Percentiles rank a stretch among this genome's conserved stretches.
Evolutionary conservation across 2,113 vertebrate genomes (phyloP).

Genomic region (Rhinoptilus africanus): DNA sequence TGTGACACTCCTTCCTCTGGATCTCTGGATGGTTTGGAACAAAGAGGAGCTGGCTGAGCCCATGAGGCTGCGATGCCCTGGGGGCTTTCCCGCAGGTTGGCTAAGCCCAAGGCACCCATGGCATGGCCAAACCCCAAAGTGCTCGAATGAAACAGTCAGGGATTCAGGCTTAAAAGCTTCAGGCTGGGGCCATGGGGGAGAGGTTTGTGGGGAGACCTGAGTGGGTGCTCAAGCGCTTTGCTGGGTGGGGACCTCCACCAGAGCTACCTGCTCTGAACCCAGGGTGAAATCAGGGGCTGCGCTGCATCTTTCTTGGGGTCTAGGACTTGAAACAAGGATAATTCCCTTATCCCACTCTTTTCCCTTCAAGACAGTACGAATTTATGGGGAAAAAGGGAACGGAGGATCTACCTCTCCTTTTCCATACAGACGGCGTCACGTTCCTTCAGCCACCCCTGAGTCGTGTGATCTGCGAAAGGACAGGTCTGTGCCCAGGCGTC

Average conservation of each 20-base stretch:
- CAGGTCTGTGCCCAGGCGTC: neutral
- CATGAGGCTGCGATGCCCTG: too few relatives aligned
- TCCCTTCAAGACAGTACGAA: neutral
- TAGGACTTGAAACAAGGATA: neutral
- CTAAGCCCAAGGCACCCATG: fast-evolving
- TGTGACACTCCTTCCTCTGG: fast-evolving
- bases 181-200: fast-evolving
- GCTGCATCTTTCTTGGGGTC: neutral
- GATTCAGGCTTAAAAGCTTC: neutral
- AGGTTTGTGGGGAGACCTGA: neutral
- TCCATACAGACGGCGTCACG: fast-evolving
- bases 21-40: neutral
- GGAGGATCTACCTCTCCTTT: neutral
- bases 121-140: neutral
- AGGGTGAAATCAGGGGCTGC: neutral
- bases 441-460: neutral
- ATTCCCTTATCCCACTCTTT: neutral
- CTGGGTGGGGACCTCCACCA: neutral
- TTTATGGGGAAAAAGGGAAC: neutral
- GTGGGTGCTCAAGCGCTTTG: neutral
- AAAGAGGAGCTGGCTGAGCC: neutral
- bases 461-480: neutral
- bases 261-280: neutral
- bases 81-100: neutral
- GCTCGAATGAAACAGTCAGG: neutral